These are phyloP conservation scores for Eilema sororculum DNA, from an alignment of 2,888 invertebrate genomes.

Conservation along the genomic window DNA sequence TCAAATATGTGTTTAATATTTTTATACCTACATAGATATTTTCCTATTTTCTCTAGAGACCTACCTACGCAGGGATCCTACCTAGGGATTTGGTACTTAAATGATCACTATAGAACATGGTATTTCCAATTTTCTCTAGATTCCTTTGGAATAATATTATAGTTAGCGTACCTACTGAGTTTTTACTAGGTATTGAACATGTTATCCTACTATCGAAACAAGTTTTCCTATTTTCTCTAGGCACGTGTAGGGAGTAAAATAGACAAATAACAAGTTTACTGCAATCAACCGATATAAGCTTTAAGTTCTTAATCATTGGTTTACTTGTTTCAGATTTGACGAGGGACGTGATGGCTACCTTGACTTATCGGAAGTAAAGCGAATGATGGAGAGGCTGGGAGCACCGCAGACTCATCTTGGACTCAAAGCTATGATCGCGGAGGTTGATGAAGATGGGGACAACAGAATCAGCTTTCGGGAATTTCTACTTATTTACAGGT, in stretches of 20 bases:
- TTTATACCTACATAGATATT: too few relatives aligned
- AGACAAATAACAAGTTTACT: background rate
- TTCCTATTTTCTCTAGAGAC: background rate
- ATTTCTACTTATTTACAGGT: slow-evolving; percentile 91
- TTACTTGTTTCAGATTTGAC: slow-evolving; percentile 91
- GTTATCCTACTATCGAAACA: too few relatives aligned
- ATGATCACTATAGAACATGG: too few relatives aligned
- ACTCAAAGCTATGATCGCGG: slow-evolving; percentile 97
- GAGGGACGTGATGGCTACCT: slow-evolving; percentile 95
- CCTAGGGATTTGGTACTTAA: background rate
- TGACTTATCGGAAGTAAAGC: slow-evolving; percentile 95
- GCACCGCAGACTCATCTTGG: slow-evolving; percentile 98
- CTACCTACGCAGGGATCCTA: background rate
- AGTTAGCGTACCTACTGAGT: background rate
- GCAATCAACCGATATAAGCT: background rate
- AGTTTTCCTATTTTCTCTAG: too few relatives aligned
- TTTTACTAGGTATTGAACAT: slow-evolving; percentile 1
- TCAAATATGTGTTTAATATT: too few relatives aligned
- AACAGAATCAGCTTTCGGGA: slow-evolving; percentile 96
- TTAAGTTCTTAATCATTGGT: slow-evolving; percentile 7
- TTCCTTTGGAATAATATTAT: too few relatives aligned
- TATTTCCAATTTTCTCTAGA: too few relatives aligned
- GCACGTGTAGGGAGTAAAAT: background rate
- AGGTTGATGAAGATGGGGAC: slow-evolving; percentile 95
- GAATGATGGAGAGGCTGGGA: slow-evolving; percentile 98